These are phyloP conservation scores for Melanchra persicariae DNA, from an alignment of 2,888 invertebrate species.

Conservation along the genomic window DNA sequence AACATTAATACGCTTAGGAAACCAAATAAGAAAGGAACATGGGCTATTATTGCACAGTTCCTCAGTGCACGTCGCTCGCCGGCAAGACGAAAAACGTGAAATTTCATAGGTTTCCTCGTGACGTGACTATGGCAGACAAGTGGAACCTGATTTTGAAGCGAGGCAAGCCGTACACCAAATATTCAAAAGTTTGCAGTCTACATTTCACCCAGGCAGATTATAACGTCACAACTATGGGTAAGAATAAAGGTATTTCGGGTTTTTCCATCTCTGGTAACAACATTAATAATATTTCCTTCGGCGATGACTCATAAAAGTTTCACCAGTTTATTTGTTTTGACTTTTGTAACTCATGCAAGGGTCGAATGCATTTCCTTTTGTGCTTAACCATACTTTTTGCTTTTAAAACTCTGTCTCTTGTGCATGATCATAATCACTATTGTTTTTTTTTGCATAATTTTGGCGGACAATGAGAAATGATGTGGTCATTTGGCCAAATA, in stretches of 20 bases:
- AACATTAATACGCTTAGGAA: slow-evolving; percentile 62
- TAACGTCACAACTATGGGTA: slow-evolving; percentile 90
- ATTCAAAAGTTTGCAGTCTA: slow-evolving; percentile 89
- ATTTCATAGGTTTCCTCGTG: slow-evolving; percentile 88
- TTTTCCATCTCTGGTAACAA: slow-evolving; percentile 79
- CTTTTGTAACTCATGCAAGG: slow-evolving; percentile 37
- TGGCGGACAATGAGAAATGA: slow-evolving; percentile 50
- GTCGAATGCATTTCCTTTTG: slow-evolving; percentile 54
- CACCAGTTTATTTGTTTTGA: slow-evolving; percentile 66
- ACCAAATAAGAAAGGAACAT: slow-evolving; percentile 74
- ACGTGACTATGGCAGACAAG: slow-evolving; percentile 82
- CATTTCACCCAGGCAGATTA: slow-evolving; percentile 88
- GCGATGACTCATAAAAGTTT: slow-evolving; percentile 75
- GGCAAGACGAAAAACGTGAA: slow-evolving; percentile 90
- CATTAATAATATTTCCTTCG: slow-evolving; percentile 73
- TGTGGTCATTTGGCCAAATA: slow-evolving; percentile 35
- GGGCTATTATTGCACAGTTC: slow-evolving; percentile 90
- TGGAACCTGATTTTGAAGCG: slow-evolving; percentile 87
- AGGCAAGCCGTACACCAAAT: slow-evolving; percentile 88
- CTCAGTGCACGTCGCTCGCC: slow-evolving; percentile 89
- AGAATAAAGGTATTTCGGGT: slow-evolving; percentile 88
- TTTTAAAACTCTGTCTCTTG: slow-evolving; percentile 37
- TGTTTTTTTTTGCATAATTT: slow-evolving; percentile 57
- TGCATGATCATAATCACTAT: slow-evolving; percentile 49
- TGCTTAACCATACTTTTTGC: slow-evolving; percentile 64